A percentile compares a stretch with the other conserved stretches of the same genome.
Conservation (phyloP, 1,140 invertebrate genomes). For the Trissolcus basalis region DNA sequence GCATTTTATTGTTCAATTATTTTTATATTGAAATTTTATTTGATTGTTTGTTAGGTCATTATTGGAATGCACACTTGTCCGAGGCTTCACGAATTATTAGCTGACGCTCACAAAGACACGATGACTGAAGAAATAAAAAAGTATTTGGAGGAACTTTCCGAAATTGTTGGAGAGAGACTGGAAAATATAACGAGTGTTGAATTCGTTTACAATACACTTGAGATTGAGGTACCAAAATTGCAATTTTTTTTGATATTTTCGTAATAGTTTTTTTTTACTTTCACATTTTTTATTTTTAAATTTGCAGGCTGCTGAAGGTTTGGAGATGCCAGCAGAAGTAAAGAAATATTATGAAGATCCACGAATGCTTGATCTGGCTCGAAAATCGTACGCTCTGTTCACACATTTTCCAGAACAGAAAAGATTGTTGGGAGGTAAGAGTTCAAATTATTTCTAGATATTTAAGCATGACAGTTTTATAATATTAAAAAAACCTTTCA, state of each 20-base stretch:
- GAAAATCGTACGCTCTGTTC: constrained; percentile 82
- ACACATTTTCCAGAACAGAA: constrained; percentile 83
- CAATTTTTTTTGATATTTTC: neutral
- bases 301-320: constrained; percentile 24
- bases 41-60: constrained; percentile 11
- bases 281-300: neutral
- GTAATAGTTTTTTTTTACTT: neutral
- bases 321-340: constrained; percentile 84
- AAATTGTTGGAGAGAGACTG: constrained; percentile 79
- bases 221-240: constrained; percentile 79
- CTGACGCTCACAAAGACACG: constrained; percentile 14
- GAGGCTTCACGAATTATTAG: constrained; percentile 9
- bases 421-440: constrained; percentile 82
- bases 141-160: constrained; percentile 9
- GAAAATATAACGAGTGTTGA: constrained; percentile 82
- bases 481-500: too few species aligned
- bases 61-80: constrained; percentile 25
- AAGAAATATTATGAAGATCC: constrained; percentile 81
- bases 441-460: too few species aligned
- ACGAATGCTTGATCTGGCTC: constrained; percentile 80
- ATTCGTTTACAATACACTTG: constrained; percentile 83
- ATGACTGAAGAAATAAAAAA: neutral
- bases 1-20: neutral
- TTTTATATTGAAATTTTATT: constrained; percentile 1
- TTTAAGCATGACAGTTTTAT: too few species aligned